These are phyloP conservation scores for Steinernema feltiae DNA, from an alignment of 1,140 invertebrate species.

Conservation along the genomic window DNA sequence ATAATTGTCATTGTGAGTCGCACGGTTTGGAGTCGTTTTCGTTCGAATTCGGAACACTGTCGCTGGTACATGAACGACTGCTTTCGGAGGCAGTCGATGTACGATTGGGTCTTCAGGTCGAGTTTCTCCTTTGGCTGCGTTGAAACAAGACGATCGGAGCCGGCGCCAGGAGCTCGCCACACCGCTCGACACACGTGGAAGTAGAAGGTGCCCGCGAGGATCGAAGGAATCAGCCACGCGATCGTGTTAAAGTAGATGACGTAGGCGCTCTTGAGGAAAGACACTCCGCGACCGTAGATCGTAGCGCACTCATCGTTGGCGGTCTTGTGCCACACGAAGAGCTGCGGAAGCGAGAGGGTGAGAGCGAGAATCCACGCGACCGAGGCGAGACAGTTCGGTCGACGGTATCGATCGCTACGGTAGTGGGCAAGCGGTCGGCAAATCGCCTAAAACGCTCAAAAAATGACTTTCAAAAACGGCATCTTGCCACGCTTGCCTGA, in stretches of 20 bases:
- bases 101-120: slow-evolving; percentile 39
- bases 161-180: slow-evolving; percentile 19
- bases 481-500: slow-evolving; percentile 34
- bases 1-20: slow-evolving; percentile 73
- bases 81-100: slow-evolving; percentile 44
- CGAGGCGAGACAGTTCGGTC: slow-evolving; percentile 46
- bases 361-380: slow-evolving; percentile 46
- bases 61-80: slow-evolving; percentile 41
- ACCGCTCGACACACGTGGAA: slow-evolving; percentile 16
- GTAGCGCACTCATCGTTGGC: slow-evolving; percentile 37
- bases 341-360: slow-evolving; percentile 44
- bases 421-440: slow-evolving; percentile 51
- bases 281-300: slow-evolving; percentile 34
- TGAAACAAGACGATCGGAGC: neutral
- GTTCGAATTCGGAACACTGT: slow-evolving; percentile 49
- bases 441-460: slow-evolving; percentile 49
- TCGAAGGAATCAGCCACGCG: slow-evolving; percentile 50
- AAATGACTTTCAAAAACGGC: neutral
- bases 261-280: slow-evolving; percentile 38
- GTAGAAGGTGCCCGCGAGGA: slow-evolving; percentile 40
- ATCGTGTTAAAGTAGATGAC: slow-evolving; percentile 46
- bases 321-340: slow-evolving; percentile 46
- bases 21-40: slow-evolving; percentile 67
- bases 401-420: slow-evolving; percentile 49
- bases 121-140: slow-evolving; percentile 17